These are phyloP conservation scores for Ephydatia muelleri DNA, from an alignment of 37 sponge, comb jelly and placozoan species.

Conservation along the genomic window DNA sequence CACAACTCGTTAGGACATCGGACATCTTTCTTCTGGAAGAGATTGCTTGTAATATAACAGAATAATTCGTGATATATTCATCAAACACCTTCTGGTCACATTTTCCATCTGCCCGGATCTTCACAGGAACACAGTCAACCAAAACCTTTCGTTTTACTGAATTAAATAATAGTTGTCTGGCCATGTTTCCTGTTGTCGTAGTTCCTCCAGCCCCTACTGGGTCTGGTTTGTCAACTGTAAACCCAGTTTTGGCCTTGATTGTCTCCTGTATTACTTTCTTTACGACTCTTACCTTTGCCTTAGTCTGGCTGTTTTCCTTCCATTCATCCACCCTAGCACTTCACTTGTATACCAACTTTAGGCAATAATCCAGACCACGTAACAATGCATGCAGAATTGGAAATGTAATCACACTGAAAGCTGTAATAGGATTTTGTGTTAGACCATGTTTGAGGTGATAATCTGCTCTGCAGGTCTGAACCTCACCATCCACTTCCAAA, in stretches of 20 bases:
- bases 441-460: background rate
- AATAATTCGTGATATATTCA: background rate
- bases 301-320: background rate
- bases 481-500: background rate
- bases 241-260: background rate
- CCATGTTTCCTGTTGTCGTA: background rate
- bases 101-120: background rate
- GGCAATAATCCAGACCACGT: background rate
- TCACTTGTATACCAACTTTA: background rate
- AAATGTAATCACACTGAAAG: background rate
- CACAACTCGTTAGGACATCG: background rate
- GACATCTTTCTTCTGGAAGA: background rate
- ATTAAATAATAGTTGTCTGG: background rate
- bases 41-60: background rate
- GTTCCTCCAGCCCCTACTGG: background rate
- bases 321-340: background rate
- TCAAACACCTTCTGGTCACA: background rate
- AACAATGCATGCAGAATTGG: constrained; percentile 1
- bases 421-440: background rate
- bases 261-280: background rate
- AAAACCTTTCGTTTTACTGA: background rate
- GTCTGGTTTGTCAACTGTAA: background rate
- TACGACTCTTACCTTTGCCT: background rate
- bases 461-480: background rate
- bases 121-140: background rate